These are phyloP conservation scores for Rynchops niger DNA, from an alignment of 2,113 vertebrate species.

Conservation along the genomic window DNA sequence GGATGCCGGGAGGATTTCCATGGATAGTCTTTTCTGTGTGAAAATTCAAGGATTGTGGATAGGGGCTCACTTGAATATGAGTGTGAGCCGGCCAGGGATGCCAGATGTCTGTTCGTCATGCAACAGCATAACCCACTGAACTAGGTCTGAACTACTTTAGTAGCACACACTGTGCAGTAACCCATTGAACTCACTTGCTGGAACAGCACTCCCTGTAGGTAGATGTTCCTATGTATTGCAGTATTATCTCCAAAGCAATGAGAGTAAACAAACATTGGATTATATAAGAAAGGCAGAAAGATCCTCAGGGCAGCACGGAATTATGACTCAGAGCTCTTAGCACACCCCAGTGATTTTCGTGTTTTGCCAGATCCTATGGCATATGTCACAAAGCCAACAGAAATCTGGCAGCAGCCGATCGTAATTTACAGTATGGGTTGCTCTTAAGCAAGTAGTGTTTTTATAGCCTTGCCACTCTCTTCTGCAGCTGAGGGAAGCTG, in stretches of 20 bases:
- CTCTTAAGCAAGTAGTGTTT: background rate
- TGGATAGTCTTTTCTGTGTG: background rate
- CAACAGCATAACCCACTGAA: conserved; percentile 29
- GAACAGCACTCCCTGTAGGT: conserved; percentile 11
- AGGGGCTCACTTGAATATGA: background rate
- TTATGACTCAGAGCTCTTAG: conserved; percentile 28
- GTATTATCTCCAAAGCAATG: conserved; percentile 47
- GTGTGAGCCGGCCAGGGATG: background rate
- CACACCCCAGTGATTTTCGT: background rate
- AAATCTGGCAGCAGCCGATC: background rate
- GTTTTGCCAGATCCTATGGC: background rate
- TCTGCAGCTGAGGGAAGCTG: background rate
- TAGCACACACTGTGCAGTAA: background rate
- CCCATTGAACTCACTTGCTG: conserved; percentile 28
- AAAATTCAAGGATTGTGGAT: background rate
- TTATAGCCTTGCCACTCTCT: background rate
- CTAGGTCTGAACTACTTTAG: conserved; percentile 30
- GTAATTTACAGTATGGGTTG: background rate
- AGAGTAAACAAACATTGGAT: conserved; percentile 50
- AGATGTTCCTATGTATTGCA: background rate
- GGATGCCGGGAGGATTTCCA: background rate
- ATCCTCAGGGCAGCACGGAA: background rate
- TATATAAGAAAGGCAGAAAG: conserved; percentile 52
- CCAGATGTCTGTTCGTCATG: background rate
- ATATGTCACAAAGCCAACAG: background rate